These are phyloP conservation scores for Neodiprion fabricii DNA, from an alignment of 1,140 invertebrate species.

Conservation along the genomic window DNA sequence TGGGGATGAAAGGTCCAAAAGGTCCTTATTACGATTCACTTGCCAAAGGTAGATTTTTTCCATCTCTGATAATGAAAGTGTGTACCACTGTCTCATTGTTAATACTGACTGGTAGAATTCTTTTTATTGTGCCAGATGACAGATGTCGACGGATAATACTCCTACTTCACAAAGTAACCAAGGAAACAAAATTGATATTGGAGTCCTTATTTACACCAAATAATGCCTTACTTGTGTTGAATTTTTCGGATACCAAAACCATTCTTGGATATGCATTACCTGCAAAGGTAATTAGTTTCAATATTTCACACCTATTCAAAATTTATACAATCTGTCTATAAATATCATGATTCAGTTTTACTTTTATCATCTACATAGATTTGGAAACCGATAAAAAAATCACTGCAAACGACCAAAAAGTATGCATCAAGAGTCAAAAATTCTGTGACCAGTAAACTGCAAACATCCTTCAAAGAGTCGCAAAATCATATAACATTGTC, in stretches of 20 bases:
- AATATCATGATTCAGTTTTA: neutral
- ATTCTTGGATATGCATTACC: constrained; percentile 79
- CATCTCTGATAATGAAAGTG: constrained; percentile 5
- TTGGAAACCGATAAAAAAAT: constrained; percentile 26
- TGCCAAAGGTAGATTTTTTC: constrained; percentile 64
- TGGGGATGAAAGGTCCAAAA: constrained; percentile 65
- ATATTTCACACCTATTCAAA: neutral
- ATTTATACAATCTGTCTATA: too few relatives aligned
- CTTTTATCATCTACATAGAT: constrained; percentile 26
- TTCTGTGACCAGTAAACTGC: constrained; percentile 37
- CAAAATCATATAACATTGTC: too few relatives aligned
- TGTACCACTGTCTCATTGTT: constrained; percentile 9
- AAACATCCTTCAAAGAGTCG: constrained; percentile 42
- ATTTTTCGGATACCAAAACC: constrained; percentile 77
- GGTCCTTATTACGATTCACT: constrained; percentile 67
- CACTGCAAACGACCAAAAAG: constrained; percentile 29
- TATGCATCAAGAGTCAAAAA: constrained; percentile 20
- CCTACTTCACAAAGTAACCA: constrained; percentile 72
- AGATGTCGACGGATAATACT: constrained; percentile 79
- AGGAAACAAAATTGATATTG: constrained; percentile 70
- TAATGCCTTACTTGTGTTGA: constrained; percentile 72
- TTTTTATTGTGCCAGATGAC: constrained; percentile 58
- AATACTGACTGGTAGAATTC: neutral
- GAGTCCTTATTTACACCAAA: constrained; percentile 69
- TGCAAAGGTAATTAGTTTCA: constrained; percentile 56